Base-by-base conservation (phyloP, 2,888 invertebrate genomes). In the Leptopilina myrica region DNA sequence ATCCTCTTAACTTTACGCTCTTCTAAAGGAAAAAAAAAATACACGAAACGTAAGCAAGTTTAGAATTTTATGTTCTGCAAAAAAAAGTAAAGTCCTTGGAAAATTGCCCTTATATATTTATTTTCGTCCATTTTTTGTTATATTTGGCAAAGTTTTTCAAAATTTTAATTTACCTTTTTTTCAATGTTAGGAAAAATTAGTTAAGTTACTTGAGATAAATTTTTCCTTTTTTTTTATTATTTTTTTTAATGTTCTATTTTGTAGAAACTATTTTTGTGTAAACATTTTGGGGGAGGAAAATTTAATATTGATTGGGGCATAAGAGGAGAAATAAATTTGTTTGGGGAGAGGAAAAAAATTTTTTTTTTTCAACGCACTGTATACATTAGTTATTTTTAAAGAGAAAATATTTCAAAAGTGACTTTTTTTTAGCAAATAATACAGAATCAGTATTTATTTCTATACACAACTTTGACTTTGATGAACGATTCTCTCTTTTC, bases 401-500 rank as follows among this genome's bases (percentile, higher is more conserved):
- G 5, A 20, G 7, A 20, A 53, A 26, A 26, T 26, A 11, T 26
- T 49, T 67, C 20, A 67, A 67, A 12, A 15, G 15, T 59, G 5
- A 20, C 20, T 67, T 46, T 7, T 15, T 26, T 26, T 20, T 15
- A 12, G 46, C 9, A 20, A 49, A 46, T 12, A 46, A 20, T 46
- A 12, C 12, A 49, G 20, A 46, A 43, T 20, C 46, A 33, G 46
- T 67, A 67, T 67, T 67, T 67, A 46, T 67, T 46, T 20, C n/a
- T 67, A 62, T 62, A 62, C 20, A 62, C 20, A 20, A 62, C 15
- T 62, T 62, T 62, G 62, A 62, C 62, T 15, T 62, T 62, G 62
- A 62, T 62, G 62, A 62, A 62, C 62, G 62, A 62, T 62, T 62
- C 62, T 62, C 62, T 67, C 11, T 15, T 67, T 15, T 46, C 12